Base-by-base conservation (phyloP, 2,113 vertebrate species). In the Centropus bengalensis region DNA sequence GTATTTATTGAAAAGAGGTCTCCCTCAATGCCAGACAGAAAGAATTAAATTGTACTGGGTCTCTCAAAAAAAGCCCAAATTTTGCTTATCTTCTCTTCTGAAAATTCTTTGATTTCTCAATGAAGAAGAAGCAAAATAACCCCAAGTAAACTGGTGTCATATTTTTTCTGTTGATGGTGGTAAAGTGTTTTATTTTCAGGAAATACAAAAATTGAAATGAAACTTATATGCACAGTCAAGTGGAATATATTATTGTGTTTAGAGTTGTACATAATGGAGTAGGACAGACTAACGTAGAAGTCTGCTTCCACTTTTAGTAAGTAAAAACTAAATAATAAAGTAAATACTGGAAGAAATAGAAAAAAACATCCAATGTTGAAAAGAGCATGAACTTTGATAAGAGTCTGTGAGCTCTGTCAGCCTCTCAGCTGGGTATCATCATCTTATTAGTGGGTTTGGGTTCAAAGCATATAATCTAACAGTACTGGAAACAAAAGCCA, bases 81-180 rank as follows among this genome's bases (percentile, higher is more conserved):
- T 40, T 32, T 66, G 33, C 22, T 18, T 66, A 3, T 26, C 32
- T 10, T 40, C 5, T n/a, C 60, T 60, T 49, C 62, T 54, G 23
- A 40, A 58, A 63, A 38, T 30, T 58, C 51, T 79, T 82, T 58
- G 6, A 33, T 70, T 10, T 79, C 15, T 36, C 32, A 44, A 8
- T 33, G 60, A 82, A 60, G 51, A 47, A 66, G 66, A 88, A 52
- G 42, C 4, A 85, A 63, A 76, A 44, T 59, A 13, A 13, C 20
- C 28, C n/a, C 40, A 70, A 44, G 47, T 51, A 69, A 63, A 49
- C 12, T 32, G 18, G 5, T 44, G 8, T 54, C 14, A 27, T 40
- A 14, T 2, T 12, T 26, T 49, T 62, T 2, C 19, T 68, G 10
- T 3, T 75, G 18, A 1, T 8, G 21, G 1, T 15, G 40, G 14